These are phyloP conservation scores for Endomychus coccineus DNA, from an alignment of 2,888 invertebrate species.

Conservation along the genomic window DNA sequence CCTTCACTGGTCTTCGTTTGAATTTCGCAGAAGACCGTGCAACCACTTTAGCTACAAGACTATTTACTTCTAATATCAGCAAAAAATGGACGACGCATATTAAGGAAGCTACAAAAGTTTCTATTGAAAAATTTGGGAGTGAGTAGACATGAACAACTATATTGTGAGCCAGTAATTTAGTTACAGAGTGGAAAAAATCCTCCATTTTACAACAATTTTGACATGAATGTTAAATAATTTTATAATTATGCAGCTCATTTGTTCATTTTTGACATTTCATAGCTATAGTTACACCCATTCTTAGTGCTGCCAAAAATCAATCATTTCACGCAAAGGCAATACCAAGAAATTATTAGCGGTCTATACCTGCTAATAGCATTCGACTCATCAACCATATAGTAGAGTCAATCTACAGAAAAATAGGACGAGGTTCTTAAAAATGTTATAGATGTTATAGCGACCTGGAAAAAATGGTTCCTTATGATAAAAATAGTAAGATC, in stretches of 20 bases:
- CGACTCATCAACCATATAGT: too few species aligned
- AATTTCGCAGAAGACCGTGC: slow-evolving; percentile 23
- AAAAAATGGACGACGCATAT: slow-evolving; percentile 30
- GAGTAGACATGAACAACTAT: slow-evolving; percentile 34
- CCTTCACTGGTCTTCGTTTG: slow-evolving; percentile 16
- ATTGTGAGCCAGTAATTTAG: slow-evolving; percentile 30
- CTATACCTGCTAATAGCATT: too few species aligned
- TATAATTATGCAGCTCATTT: neutral
- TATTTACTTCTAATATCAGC: slow-evolving; percentile 30
- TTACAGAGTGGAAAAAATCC: slow-evolving; percentile 24
- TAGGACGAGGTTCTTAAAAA: too few species aligned
- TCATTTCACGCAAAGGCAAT: too few species aligned
- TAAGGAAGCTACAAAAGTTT: slow-evolving; percentile 29
- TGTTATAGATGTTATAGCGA: too few species aligned
- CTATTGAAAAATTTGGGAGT: slow-evolving; percentile 33
- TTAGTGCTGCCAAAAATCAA: too few species aligned
- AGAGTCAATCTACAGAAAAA: too few species aligned
- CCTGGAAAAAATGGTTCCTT: too few species aligned
- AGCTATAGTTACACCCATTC: too few species aligned
- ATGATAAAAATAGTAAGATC: too few species aligned
- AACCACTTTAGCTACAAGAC: slow-evolving; percentile 25
- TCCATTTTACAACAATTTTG: slow-evolving; percentile 32
- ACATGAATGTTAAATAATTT: slow-evolving; percentile 8
- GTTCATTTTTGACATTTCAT: neutral
- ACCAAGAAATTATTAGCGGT: too few species aligned